Conservation (phyloP, 1,140 invertebrate species). For the Caenorhabditis inopinata region DNA sequence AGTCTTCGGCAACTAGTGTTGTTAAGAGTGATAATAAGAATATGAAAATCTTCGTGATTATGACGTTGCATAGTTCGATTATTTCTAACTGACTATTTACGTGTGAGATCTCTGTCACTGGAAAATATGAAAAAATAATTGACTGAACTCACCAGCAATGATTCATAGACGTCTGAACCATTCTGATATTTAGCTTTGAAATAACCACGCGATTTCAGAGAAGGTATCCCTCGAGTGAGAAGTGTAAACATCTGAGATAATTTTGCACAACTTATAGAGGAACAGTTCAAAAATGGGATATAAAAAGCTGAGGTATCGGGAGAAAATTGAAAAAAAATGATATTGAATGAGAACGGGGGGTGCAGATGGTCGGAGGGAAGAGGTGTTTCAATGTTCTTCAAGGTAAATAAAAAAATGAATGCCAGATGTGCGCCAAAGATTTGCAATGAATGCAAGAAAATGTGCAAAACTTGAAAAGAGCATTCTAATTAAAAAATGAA, state of each 20-base stretch:
- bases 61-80: no score
- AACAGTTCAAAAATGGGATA: background rate
- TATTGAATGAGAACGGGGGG: background rate
- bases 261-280: background rate
- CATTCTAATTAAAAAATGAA: no score
- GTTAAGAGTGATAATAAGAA: no score
- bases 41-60: no score
- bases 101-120: no score
- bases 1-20: no score
- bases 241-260: slow-evolving; percentile 10
- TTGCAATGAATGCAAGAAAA: background rate
- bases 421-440: background rate
- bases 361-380: background rate
- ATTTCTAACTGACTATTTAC: no score
- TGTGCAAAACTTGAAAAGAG: background rate
- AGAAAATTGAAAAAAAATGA: background rate
- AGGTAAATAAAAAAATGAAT: background rate
- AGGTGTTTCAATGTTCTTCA: background rate
- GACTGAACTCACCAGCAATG: slow-evolving; percentile 8
- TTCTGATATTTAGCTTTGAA: background rate
- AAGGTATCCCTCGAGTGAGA: slow-evolving; percentile 24
- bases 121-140: no score
- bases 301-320: background rate
- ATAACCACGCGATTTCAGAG: background rate
- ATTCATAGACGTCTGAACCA: slow-evolving; percentile 4